phyloP scores from a whole-genome alignment of 1,140 invertebrate species.

The Mya arenaria region DNA sequence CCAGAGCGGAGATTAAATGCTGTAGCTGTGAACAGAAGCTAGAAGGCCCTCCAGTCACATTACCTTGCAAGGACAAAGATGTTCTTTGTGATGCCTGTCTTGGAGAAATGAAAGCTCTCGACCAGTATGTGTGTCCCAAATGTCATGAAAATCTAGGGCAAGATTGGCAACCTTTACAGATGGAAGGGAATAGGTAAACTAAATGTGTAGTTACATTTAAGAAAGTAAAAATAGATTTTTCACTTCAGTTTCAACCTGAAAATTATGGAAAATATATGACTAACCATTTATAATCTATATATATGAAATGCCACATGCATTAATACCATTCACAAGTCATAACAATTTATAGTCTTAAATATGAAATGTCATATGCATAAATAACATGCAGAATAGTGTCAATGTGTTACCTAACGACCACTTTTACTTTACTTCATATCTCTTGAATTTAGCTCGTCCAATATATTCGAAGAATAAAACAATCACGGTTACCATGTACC shows the following conservation, averaged over 20 bases:
- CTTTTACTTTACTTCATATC: no score
- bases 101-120: slow-evolving; percentile 13
- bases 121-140: not conserved
- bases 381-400: no score
- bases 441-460: no score
- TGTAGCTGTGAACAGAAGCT: slow-evolving; percentile 13
- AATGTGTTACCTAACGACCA: no score
- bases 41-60: slow-evolving; percentile 20
- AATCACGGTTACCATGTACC: no score
- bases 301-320: not conserved
- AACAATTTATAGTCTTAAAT: no score
- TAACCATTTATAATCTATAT: not conserved
- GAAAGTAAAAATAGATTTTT: not conserved
- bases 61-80: slow-evolving; percentile 16
- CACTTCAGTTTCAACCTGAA: not conserved
- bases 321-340: no score
- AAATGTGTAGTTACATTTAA: not conserved
- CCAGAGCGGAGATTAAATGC: slow-evolving; percentile 23
- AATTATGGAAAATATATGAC: not conserved
- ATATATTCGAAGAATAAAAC: no score
- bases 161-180: slow-evolving; percentile 1
- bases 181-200: not conserved
- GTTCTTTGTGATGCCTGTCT: slow-evolving; percentile 15
- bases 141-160: not conserved
- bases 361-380: no score